Conservation (phyloP, 2,797 vertebrate genomes). For the Microcaecilia unicolor region DNA sequence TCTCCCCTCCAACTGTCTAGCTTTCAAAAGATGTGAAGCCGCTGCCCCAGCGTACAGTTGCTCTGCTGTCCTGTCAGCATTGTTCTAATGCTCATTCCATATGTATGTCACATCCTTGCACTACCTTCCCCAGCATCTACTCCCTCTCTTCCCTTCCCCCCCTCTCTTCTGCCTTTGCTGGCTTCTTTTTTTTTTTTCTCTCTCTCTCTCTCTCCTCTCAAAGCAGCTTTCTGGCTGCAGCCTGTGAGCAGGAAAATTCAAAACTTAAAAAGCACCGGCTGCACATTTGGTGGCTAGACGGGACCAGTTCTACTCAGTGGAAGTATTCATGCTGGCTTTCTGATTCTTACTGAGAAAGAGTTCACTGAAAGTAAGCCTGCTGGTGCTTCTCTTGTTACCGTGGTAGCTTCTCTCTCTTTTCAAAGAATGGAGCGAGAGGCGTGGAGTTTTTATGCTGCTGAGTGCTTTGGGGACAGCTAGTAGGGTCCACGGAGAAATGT, state of each 20-base stretch:
- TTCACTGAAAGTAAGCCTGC: constrained; percentile 48
- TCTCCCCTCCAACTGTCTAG: constrained; percentile 18
- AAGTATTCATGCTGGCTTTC: neutral
- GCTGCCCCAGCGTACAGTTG: constrained; percentile 45
- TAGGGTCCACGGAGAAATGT: constrained; percentile 41
- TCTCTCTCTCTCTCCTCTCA: constrained; percentile 16
- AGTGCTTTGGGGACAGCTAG: constrained; percentile 37
- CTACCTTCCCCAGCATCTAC: constrained; percentile 12
- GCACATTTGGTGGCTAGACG: neutral
- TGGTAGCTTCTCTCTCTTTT: constrained; percentile 49
- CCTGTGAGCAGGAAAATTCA: neutral
- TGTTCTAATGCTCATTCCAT: constrained; percentile 65
- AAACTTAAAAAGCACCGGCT: neutral
- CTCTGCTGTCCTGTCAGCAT: constrained; percentile 56
- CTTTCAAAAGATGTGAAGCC: constrained; percentile 38
- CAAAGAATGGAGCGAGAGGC: constrained; percentile 46
- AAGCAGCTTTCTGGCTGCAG: constrained; percentile 25
- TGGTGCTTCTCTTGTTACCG: constrained; percentile 45
- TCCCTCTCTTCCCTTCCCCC: neutral
- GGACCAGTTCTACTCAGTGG: neutral
- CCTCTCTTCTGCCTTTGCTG: constrained; percentile 13
- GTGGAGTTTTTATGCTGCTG: constrained; percentile 34
- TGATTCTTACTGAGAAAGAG: constrained; percentile 40
- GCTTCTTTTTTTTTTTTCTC: constrained; percentile 16
- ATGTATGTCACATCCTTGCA: constrained; percentile 66